Evolutionary conservation across 2,888 invertebrate species (phyloP), one percentile per base, ranked within the genome.

Genomic region (Apamea crenata): DNA sequence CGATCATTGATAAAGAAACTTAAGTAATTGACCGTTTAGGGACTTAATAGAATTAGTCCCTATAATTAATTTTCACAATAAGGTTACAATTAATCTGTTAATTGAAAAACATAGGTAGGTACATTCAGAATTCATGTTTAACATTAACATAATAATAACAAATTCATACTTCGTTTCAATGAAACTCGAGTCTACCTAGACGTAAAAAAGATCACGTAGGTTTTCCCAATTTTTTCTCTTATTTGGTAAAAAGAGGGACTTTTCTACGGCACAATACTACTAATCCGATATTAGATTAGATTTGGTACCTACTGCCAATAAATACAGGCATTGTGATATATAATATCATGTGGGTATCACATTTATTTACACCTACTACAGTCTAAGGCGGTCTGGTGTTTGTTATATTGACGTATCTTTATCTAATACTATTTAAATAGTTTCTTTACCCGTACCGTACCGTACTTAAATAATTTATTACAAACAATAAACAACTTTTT

Each of bases 211-310:
- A 79, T 82, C 79, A 85, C 78, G 69, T 82, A 79, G 29, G 68
- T 74, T 67, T 69, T 59, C 40, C 63, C 53, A 86, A 71, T 69
- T 81, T 87, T 80, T 77, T 40, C 59, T 81, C 66, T 80, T 69
- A 85, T 77, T 83, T 71, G 40, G 8, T 67, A 70, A 81, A 77
- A 72, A 61, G 61, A 78, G 66, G 25, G 50, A 71, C 65, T 68
- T 82, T 77, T 72, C 69, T 40, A 68, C 53, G 47, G 21, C 59
- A 74, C 59, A 77, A 79, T 85, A 77, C 74, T 70, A 65, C 67
- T 71, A 68, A 81, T 78, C 59, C 36, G 50, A 78, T 80, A 80
- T 85, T 80, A 70, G 73, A 85, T 88, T 88, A 85, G 59, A 77
- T 87, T 80, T 83, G 68, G 68, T 78, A 68, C n/a, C n/a, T n/a